A percentile compares a stretch with the other conserved stretches of the same genome.
phyloP scores from a whole-genome alignment of 2,113 vertebrate genomes.

The Isichthys henryi region DNA sequence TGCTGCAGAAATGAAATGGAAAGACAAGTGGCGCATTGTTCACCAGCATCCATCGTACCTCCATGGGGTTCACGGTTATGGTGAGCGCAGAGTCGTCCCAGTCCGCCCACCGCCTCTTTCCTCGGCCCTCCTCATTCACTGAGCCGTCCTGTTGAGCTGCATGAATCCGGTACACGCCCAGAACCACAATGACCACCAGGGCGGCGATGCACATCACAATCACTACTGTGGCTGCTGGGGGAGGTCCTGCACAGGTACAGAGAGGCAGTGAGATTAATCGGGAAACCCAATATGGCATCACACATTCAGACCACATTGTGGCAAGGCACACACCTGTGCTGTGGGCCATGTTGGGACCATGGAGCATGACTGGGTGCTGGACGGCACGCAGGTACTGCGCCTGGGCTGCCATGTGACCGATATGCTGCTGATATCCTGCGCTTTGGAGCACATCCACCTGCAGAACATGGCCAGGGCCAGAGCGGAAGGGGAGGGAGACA shows the following conservation, averaged over 20 bases:
- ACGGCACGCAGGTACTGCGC: constrained; percentile 75
- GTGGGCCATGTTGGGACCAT: constrained; percentile 52
- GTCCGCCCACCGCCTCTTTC: constrained; percentile 71
- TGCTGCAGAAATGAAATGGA: neutral
- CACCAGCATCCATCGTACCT: constrained; percentile 51
- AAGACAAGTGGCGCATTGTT: neutral
- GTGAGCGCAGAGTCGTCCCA: constrained; percentile 80
- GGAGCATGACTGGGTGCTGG: constrained; percentile 62
- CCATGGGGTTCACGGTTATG: constrained; percentile 82
- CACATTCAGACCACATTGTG: neutral
- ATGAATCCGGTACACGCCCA: constrained; percentile 69
- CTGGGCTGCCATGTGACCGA: constrained; percentile 71
- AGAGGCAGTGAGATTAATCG: neutral
- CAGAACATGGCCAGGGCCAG: neutral
- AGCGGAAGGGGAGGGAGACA: neutral
- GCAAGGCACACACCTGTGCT: constrained; percentile 61
- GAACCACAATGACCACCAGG: constrained; percentile 65
- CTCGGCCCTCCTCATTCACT: constrained; percentile 44
- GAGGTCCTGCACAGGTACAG: constrained; percentile 34
- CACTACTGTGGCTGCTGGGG: constrained; percentile 60
- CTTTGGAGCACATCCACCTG: constrained; percentile 83
- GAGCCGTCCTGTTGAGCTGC: constrained; percentile 53
- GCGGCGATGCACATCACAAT: constrained; percentile 68
- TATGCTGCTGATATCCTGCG: constrained; percentile 62
- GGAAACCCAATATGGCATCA: neutral